These are phyloP conservation scores for Origma solitaria DNA, from an alignment of 2,113 vertebrate species.

Conservation along the genomic window DNA sequence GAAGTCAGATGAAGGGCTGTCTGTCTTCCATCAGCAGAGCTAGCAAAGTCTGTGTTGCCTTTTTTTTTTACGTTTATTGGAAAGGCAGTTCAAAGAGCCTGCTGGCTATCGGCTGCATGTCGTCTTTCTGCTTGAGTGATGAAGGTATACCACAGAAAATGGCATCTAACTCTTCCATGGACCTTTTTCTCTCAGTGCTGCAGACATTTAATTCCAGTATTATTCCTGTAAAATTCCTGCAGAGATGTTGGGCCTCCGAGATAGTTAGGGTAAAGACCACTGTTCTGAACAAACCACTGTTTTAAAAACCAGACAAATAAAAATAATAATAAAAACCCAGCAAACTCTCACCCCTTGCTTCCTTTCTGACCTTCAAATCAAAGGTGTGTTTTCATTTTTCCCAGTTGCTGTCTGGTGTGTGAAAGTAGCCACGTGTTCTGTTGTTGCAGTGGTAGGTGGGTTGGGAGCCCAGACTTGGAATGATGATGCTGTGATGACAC, in stretches of 20 bases:
- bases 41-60: background rate
- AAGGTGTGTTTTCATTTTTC: fast-evolving
- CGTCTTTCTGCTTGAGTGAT: background rate
- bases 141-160: background rate
- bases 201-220: background rate
- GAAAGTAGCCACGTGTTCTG: background rate
- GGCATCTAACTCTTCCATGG: background rate
- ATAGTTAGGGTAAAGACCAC: background rate
- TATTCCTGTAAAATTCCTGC: background rate
- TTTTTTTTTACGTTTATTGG: background rate
- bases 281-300: background rate
- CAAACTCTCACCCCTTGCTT: background rate
- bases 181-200: background rate
- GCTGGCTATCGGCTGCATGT: background rate
- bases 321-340: background rate
- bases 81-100: background rate
- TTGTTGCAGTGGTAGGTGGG: background rate
- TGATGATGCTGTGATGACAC: background rate
- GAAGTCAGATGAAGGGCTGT: background rate
- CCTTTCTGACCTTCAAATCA: background rate
- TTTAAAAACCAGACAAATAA: background rate
- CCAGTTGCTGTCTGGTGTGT: background rate
- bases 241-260: background rate
- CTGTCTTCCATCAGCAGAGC: background rate
- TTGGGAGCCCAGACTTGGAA: background rate